Conservation (phyloP, 1,140 invertebrate species). For the Cotesia chilonis region DNA sequence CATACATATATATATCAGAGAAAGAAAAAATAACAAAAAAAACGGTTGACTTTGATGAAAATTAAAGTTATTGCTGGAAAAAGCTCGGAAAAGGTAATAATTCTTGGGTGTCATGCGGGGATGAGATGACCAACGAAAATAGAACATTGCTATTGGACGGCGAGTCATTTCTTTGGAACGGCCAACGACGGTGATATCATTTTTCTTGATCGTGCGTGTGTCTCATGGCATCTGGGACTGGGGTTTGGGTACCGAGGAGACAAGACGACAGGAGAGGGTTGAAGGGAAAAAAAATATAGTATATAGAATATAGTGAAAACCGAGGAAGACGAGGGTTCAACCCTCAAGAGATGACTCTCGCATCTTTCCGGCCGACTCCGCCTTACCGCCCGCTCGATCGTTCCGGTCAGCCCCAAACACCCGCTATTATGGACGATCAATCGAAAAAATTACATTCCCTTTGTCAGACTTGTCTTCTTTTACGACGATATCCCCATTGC, state of each 20-base stretch:
- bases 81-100: conserved; percentile 17
- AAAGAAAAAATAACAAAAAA: neutral
- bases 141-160: conserved; percentile 47
- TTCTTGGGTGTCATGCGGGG: conserved; percentile 10
- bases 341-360: conserved; percentile 56
- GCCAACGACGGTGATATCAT: conserved; percentile 51
- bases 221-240: conserved; percentile 31
- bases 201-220: conserved; percentile 55
- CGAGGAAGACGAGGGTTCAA: conserved; percentile 46
- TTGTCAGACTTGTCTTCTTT: neutral
- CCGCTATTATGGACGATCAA: conserved; percentile 58
- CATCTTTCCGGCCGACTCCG: conserved; percentile 52
- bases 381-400: conserved; percentile 53
- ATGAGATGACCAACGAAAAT: conserved; percentile 23
- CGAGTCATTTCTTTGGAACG: conserved; percentile 50
- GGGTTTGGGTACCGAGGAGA: conserved; percentile 22
- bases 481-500: neutral
- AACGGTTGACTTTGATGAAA: conserved; percentile 1
- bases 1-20: neutral
- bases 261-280: conserved; percentile 11
- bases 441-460: conserved; percentile 51
- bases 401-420: conserved; percentile 52
- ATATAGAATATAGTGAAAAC: neutral
- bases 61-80: too few species aligned
- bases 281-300: neutral